Percentiles rank a stretch among this genome's conserved stretches.
These are phyloP conservation scores for Alca torda DNA, from an alignment of 2,797 vertebrate species.

Conservation along the genomic window DNA sequence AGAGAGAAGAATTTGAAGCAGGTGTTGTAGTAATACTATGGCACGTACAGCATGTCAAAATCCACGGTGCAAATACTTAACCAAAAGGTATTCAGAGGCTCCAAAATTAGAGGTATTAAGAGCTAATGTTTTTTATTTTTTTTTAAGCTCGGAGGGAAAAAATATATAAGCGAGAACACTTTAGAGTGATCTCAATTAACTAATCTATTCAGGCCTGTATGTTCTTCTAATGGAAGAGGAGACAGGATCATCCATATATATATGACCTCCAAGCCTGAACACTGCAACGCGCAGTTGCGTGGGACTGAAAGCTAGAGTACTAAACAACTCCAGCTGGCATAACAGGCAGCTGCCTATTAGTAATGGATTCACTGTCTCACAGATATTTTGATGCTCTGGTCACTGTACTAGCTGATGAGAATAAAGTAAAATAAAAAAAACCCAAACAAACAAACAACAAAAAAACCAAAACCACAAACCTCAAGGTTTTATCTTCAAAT, in stretches of 20 bases:
- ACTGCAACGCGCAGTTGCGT: background rate
- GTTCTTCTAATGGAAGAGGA: background rate
- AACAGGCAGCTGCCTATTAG: background rate
- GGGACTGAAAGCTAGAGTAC: background rate
- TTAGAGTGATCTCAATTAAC: background rate
- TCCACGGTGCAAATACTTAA: background rate
- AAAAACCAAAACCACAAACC: background rate
- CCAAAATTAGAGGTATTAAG: background rate
- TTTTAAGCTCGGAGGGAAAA: background rate
- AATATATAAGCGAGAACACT: background rate
- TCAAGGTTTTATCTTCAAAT: background rate
- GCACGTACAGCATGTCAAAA: slow-evolving; percentile 11
- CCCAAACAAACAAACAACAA: background rate
- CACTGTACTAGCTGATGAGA: background rate
- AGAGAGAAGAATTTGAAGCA: slow-evolving; percentile 31
- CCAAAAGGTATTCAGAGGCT: background rate
- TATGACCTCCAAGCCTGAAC: background rate
- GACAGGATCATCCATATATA: background rate
- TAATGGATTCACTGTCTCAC: background rate
- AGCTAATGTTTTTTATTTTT: background rate
- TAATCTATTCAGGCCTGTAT: background rate
- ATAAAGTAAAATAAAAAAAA: background rate
- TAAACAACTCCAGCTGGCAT: background rate
- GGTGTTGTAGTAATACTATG: slow-evolving; percentile 15
- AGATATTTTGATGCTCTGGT: background rate